These are phyloP conservation scores for Thaleichthys pacificus DNA, from an alignment of 2,797 vertebrate species.

Conservation along the genomic window DNA sequence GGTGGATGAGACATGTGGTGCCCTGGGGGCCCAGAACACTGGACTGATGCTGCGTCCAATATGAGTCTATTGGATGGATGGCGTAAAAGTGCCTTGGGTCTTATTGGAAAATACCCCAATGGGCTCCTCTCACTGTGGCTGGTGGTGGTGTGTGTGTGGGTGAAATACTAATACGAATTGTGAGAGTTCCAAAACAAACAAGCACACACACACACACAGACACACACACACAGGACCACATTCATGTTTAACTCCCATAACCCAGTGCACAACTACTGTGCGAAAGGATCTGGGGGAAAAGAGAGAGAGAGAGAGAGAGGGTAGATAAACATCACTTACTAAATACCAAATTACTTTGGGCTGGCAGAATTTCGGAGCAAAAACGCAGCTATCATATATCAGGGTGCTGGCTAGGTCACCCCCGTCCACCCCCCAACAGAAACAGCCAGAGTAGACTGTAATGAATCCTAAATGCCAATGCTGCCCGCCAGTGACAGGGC, in stretches of 20 bases:
- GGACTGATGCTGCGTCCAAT: too few species aligned
- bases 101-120: too few species aligned
- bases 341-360: slow-evolving; percentile 67
- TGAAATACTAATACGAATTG: too few species aligned
- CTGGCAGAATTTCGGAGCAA: slow-evolving; percentile 51
- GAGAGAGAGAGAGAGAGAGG: slow-evolving; percentile 1
- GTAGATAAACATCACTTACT: slow-evolving; percentile 65
- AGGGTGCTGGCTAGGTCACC: slow-evolving; percentile 57
- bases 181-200: neutral
- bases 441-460: slow-evolving; percentile 35
- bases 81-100: too few species aligned
- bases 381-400: slow-evolving; percentile 58
- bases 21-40: too few species aligned
- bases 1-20: too few species aligned
- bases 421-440: slow-evolving; percentile 42
- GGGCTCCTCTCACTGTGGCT: too few species aligned
- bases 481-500: slow-evolving; percentile 45
- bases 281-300: neutral
- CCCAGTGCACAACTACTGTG: neutral
- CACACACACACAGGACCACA: neutral
- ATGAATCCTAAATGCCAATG: slow-evolving; percentile 69
- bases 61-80: too few species aligned
- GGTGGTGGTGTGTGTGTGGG: too few species aligned
- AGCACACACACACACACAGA: neutral
- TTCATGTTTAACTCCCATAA: slow-evolving; percentile 9